Evolutionary conservation across 2,888 invertebrate species (phyloP).

Genomic region (Synergus japonicus): DNA sequence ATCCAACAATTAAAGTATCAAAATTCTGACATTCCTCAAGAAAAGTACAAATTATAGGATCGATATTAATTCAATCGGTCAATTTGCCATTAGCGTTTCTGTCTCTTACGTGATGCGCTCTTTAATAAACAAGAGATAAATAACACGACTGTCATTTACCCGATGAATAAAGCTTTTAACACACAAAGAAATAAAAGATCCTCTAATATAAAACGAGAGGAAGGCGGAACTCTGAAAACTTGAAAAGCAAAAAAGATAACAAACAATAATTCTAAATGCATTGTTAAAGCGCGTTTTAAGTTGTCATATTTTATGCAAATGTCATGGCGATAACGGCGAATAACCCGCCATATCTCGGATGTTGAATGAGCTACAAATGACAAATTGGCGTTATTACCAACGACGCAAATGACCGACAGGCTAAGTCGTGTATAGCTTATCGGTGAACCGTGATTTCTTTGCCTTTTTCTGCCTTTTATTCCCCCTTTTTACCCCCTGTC

Average conservation of each 20-base stretch:
- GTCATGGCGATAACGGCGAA: slow-evolving; percentile 51
- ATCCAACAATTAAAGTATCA: no score
- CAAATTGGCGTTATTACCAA: slow-evolving; percentile 55
- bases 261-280: slow-evolving; percentile 26
- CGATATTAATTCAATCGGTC: not conserved
- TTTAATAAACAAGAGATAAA: not conserved
- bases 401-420: slow-evolving; percentile 51
- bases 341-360: slow-evolving; percentile 54
- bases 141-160: not conserved
- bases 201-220: not conserved
- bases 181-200: not conserved
- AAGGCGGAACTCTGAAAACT: slow-evolving; percentile 7
- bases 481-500: not conserved
- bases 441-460: slow-evolving; percentile 30
- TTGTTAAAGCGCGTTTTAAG: slow-evolving; percentile 35
- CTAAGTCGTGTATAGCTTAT: slow-evolving; percentile 12
- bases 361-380: slow-evolving; percentile 54
- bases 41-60: not conserved
- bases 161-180: not conserved
- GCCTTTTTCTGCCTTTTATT: not conserved
- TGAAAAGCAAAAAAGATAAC: slow-evolving; percentile 48
- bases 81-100: not conserved
- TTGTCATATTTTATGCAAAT: slow-evolving; percentile 53
- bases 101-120: not conserved
- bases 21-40: not conserved